Evolutionary conservation across 2,113 vertebrate species (phyloP), one percentile per base, ranked within the genome.

Genomic region (Crocuta crocuta): DNA sequence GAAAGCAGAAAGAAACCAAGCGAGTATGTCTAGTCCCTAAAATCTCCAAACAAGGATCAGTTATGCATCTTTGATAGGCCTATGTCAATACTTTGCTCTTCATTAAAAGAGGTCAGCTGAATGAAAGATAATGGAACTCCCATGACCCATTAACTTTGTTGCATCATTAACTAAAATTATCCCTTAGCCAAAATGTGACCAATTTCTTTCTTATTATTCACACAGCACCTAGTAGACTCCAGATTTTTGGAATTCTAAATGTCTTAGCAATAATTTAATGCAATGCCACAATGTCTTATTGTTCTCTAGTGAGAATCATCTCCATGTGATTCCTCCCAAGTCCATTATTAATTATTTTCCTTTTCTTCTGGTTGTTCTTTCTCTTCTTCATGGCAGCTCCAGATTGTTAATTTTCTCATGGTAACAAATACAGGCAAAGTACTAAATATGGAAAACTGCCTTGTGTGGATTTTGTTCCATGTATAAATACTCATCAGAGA

Each of bases 141-240:
- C 45, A 7, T 39, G 24, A 86, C 33, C 28, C 70, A n/a, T 7
- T 89, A 68, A 95, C 63, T 95, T 82, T 45, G 79, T 84, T 94
- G 55, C 48, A 80, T 95, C 90, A 91, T 81, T 89, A 85, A 89
- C 43, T 91, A 61, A 96, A 88, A 96, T 89, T 35, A 95, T 71
- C 53, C 23, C 28, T 70, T 53, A 81, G 43, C 66, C 43, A 97
- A 58, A 35, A 66, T 70, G 58, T 91, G 85, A 95, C 50, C 48
- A 84, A 53, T 71, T 96, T 87, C 13, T 96, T 92, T 89, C 88
- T 55, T 84, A 53, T 92, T 95, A 96, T 94, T 93, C 61, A 94
- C 50, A 79, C 26, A 84, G 87, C 50, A 48, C 53, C 53, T 55
- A 92, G 16, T 53, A 82, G 89, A 93, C 13, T 91, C 39, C 50